phyloP scores from a whole-genome alignment of 2,797 vertebrate species.

The Semotilus atromaculatus region DNA sequence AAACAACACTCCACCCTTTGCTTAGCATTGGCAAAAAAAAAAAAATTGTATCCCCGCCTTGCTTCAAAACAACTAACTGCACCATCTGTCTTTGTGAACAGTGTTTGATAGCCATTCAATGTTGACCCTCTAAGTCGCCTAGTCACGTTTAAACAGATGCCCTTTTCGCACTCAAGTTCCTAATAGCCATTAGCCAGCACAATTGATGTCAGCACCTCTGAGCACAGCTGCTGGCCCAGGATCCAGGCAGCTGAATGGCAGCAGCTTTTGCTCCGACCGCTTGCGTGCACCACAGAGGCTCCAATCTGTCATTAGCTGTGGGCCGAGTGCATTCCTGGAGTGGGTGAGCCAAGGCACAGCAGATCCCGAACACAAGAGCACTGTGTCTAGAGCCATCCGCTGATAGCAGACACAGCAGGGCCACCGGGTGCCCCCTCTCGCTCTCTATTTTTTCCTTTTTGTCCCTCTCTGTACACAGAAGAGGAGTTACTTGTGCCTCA shows the following conservation, averaged over 20 bases:
- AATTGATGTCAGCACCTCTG: conserved; percentile 47
- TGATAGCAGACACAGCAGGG: conserved; percentile 47
- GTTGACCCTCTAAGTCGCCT: background rate
- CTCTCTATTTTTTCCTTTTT: conserved; percentile 54
- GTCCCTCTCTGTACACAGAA: conserved; percentile 75
- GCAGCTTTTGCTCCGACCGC: conserved; percentile 33
- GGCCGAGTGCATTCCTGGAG: conserved; percentile 51
- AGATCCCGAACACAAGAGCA: conserved; percentile 34
- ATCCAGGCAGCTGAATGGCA: conserved; percentile 19
- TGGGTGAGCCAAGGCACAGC: conserved; percentile 44
- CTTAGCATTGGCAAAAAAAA: background rate
- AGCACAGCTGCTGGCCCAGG: conserved; percentile 51
- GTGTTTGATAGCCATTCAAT: background rate
- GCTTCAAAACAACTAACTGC: conserved; percentile 17
- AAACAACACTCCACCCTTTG: conserved; percentile 14
- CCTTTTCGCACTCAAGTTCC: conserved; percentile 28
- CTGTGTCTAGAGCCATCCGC: conserved; percentile 39
- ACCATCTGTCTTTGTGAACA: conserved; percentile 30
- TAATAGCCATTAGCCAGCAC: conserved; percentile 31
- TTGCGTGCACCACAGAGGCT: conserved; percentile 46
- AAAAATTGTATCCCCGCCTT: background rate
- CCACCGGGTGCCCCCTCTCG: conserved; percentile 34
- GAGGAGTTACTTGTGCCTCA: conserved; percentile 79
- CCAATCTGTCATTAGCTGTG: conserved; percentile 50
- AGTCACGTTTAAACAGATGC: conserved; percentile 44